Conservation (phyloP, 1,140 invertebrate species). For the Orchesella cincta region DNA sequence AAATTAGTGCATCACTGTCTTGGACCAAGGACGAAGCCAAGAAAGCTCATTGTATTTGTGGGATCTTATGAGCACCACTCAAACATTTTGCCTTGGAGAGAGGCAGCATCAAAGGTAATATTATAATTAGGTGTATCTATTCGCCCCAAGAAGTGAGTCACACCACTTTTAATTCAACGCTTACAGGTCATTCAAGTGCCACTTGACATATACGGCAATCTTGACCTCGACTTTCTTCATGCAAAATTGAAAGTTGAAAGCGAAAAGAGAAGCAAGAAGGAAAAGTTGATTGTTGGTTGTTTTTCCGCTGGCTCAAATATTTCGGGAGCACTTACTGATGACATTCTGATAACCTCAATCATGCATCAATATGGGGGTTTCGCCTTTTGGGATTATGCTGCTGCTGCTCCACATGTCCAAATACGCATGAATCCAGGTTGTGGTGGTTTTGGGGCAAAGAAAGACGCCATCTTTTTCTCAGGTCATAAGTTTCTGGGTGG, state of each 20-base stretch:
- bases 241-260: slow-evolving; percentile 37
- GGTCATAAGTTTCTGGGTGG: slow-evolving; percentile 23
- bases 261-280: slow-evolving; percentile 52
- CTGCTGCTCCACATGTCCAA: slow-evolving; percentile 40
- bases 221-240: slow-evolving; percentile 37
- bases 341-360: slow-evolving; percentile 57
- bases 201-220: background rate
- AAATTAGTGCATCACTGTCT: slow-evolving; percentile 56
- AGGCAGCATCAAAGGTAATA: slow-evolving; percentile 57
- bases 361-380: slow-evolving; percentile 60
- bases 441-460: background rate
- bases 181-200: slow-evolving; percentile 38
- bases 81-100: slow-evolving; percentile 62
- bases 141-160: no score
- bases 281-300: slow-evolving; percentile 59
- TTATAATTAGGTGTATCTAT: no score
- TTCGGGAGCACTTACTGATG: slow-evolving; percentile 60
- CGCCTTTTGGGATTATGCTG: slow-evolving; percentile 63
- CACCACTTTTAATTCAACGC: background rate
- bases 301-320: slow-evolving; percentile 64
- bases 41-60: slow-evolving; percentile 58
- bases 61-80: slow-evolving; percentile 64
- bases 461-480: slow-evolving; percentile 17
- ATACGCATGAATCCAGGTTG: background rate
- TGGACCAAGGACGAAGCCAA: slow-evolving; percentile 51